phyloP scores from a whole-genome alignment of 2,113 vertebrate genomes.

The Dipodomys spectabilis region DNA sequence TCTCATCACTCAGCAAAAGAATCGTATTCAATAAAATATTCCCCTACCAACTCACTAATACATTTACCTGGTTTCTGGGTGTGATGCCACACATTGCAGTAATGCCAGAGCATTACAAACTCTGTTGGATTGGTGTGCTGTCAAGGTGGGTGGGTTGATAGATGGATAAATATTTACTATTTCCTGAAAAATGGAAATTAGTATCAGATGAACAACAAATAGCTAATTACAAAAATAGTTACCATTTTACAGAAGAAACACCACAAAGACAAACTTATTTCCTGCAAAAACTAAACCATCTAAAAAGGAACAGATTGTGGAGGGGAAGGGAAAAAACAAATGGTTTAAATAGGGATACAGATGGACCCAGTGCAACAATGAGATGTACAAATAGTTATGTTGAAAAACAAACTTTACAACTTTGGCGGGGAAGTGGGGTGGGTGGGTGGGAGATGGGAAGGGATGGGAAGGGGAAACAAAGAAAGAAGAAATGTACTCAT shows the following conservation, averaged over 20 bases:
- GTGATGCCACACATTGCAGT: conserved; percentile 97
- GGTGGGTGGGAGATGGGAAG: no score
- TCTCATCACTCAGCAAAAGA: conserved; percentile 26
- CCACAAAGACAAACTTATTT: neutral
- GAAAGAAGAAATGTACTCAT: no score
- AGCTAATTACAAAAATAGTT: conserved; percentile 38
- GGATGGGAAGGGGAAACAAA: no score
- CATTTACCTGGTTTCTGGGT: conserved; percentile 96
- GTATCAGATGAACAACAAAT: conserved; percentile 35
- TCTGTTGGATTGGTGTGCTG: conserved; percentile 98
- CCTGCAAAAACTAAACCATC: neutral
- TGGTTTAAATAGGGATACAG: no score
- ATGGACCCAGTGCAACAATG: no score
- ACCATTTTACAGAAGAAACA: neutral
- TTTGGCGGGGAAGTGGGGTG: no score
- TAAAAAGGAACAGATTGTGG: neutral
- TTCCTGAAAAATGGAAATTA: conserved; percentile 88
- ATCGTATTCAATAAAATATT: neutral
- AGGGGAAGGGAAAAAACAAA: no score
- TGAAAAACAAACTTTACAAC: no score
- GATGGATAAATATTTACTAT: conserved; percentile 99
- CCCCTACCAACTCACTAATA: neutral
- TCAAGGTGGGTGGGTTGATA: conserved; percentile 98
- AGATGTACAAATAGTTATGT: no score
- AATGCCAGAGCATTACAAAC: conserved; percentile 98